Conservation (phyloP, 2,113 vertebrate species). For the Hippocampus mohnikei region DNA sequence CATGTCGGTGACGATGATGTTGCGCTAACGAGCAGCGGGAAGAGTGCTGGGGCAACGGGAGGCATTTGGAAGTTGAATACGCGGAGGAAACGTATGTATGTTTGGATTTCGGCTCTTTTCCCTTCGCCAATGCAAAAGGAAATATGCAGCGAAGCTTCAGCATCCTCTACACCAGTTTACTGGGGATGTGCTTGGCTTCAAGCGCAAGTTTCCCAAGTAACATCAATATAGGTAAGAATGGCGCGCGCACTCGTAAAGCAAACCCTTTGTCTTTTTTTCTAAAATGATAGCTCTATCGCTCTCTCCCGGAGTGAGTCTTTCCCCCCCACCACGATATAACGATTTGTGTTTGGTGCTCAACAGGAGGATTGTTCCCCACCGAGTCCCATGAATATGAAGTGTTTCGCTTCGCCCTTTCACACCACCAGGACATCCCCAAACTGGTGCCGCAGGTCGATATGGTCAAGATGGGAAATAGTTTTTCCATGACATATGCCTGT, state of each 20-base stretch:
- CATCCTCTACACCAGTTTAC: conserved; percentile 96
- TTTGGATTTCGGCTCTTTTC: conserved; percentile 85
- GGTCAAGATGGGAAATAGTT: conserved; percentile 97
- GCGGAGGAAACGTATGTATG: conserved; percentile 88
- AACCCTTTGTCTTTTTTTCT: not conserved
- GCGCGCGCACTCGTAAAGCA: conserved; percentile 26
- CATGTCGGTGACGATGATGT: conserved; percentile 35
- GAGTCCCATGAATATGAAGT: conserved; percentile 98
- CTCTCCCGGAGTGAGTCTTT: not conserved
- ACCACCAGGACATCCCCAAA: conserved; percentile 96
- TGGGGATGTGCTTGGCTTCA: conserved; percentile 94
- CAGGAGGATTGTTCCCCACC: conserved; percentile 94
- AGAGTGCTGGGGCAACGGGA: conserved; percentile 33
- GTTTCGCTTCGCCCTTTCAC: conserved; percentile 94
- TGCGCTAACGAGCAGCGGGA: conserved; percentile 38
- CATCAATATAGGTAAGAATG: conserved; percentile 96
- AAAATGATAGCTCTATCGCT: not conserved
- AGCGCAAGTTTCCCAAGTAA: conserved; percentile 99
- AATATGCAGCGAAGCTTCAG: conserved; percentile 98
- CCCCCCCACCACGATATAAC: not conserved
- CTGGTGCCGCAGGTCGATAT: conserved; percentile 98
- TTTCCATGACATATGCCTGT: conserved; percentile 99
- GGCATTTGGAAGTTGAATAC: conserved; percentile 41
- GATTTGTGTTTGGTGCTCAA: conserved; percentile 44
- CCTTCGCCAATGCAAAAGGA: conserved; percentile 98